phyloP scores from a whole-genome alignment of 2,888 invertebrate species.

The Microplitis deprimator region DNA sequence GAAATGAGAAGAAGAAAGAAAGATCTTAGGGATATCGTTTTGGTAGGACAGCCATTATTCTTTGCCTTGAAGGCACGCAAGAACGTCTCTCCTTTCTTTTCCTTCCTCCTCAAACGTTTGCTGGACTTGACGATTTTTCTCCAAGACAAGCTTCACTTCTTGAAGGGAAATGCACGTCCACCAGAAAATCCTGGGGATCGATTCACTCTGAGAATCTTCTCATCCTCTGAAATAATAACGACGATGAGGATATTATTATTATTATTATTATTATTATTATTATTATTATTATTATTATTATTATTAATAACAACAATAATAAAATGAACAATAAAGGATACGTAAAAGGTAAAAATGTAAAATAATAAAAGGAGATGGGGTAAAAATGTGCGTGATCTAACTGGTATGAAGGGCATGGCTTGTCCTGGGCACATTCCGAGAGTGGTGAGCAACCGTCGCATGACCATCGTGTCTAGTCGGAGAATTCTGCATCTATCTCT shows the following conservation, averaged over 20 bases:
- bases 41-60: slow-evolving; percentile 44
- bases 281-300: background rate
- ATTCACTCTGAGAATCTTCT: slow-evolving; percentile 1
- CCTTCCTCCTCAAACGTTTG: slow-evolving; percentile 18
- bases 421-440: slow-evolving; percentile 34
- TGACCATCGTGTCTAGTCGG: slow-evolving; percentile 29
- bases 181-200: slow-evolving; percentile 27
- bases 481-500: slow-evolving; percentile 38
- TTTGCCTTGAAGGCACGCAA: slow-evolving; percentile 46
- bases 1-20: background rate
- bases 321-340: slow-evolving; percentile 25
- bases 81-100: slow-evolving; percentile 37
- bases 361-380: slow-evolving; percentile 17
- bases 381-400: slow-evolving; percentile 25
- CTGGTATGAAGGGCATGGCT: slow-evolving; percentile 36
- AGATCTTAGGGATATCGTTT: slow-evolving; percentile 40
- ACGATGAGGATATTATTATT: no score
- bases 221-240: background rate
- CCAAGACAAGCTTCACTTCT: slow-evolving; percentile 35
- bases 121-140: slow-evolving; percentile 33
- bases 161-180: slow-evolving; percentile 40
- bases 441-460: slow-evolving; percentile 37
- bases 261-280: background rate
- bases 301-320: slow-evolving; percentile 6
- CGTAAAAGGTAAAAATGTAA: background rate